phyloP scores from a whole-genome alignment of 1,140 invertebrate genomes.

The Dendrolimus kikuchii region DNA sequence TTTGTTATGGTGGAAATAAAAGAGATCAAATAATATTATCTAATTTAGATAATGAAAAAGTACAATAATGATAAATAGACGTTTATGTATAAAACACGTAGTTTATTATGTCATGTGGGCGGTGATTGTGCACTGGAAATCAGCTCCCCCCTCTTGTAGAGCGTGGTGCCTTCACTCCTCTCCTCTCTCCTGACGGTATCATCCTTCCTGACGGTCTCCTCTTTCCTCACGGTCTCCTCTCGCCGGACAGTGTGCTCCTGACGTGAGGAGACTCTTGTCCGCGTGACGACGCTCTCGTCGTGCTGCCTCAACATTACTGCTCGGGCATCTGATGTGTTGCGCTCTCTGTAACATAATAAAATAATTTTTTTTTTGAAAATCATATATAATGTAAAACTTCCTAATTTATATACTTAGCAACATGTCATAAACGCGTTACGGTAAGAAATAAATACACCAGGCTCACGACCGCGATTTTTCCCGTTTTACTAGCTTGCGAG shows the following conservation, averaged over 20 bases:
- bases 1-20: too few relatives aligned
- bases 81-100: conserved; percentile 60
- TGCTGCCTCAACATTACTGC: conserved; percentile 53
- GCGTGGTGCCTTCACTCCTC: conserved; percentile 50
- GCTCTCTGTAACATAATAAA: conserved; percentile 35
- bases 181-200: conserved; percentile 31
- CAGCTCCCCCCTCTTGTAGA: conserved; percentile 86
- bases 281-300: conserved; percentile 66
- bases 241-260: conserved; percentile 16
- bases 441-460: too few relatives aligned
- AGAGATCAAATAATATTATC: too few relatives aligned
- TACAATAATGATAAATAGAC: conserved; percentile 49
- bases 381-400: too few relatives aligned
- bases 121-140: conserved; percentile 82
- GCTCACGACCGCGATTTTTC: too few relatives aligned
- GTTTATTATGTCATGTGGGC: conserved; percentile 47
- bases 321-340: conserved; percentile 58
- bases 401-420: too few relatives aligned
- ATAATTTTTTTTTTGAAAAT: not conserved
- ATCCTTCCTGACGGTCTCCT: conserved; percentile 33
- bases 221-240: conserved; percentile 22
- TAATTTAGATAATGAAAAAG: conserved; percentile 2
- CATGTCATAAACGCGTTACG: too few relatives aligned
- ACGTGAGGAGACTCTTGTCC: conserved; percentile 13
- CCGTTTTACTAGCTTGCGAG: too few relatives aligned